Percentiles rank a stretch among this genome's conserved stretches.
phyloP scores from a whole-genome alignment of 2,888 invertebrate genomes.

The Stenolophus ochropezus region DNA sequence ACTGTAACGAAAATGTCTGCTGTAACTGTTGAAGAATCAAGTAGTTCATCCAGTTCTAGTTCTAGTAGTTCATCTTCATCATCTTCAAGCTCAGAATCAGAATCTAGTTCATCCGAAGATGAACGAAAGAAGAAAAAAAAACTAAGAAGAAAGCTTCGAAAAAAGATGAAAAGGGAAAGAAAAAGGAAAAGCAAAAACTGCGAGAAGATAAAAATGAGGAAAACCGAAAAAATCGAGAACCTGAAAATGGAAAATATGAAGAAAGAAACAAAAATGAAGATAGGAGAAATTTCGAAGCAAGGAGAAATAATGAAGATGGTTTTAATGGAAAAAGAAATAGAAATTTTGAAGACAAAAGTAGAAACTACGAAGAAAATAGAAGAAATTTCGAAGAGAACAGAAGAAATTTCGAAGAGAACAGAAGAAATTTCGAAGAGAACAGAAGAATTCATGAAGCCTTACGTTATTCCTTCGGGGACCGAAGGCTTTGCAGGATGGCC shows the following conservation, averaged over 20 bases:
- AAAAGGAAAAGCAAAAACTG: constrained; percentile 39
- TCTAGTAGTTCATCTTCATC: constrained; percentile 62
- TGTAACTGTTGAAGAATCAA: constrained; percentile 67
- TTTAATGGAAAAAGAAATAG: too few species aligned
- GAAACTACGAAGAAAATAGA: too few species aligned
- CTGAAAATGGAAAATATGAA: too few species aligned
- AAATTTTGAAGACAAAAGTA: too few species aligned
- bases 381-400: too few species aligned
- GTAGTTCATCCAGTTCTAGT: constrained; percentile 67
- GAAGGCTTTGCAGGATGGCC: too few species aligned
- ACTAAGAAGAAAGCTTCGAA: constrained; percentile 62
- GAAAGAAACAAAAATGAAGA: constrained; percentile 16
- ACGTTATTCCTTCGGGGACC: too few species aligned
- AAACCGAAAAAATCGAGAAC: constrained; percentile 48
- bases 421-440: constrained; percentile 63
- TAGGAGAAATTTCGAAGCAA: constrained; percentile 62
- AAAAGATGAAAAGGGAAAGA: constrained; percentile 52
- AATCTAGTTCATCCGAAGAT: constrained; percentile 67
- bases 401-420: too few species aligned
- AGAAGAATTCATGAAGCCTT: constrained; percentile 62
- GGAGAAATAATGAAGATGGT: too few species aligned
- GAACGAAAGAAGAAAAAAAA: constrained; percentile 62
- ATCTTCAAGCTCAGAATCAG: constrained; percentile 65
- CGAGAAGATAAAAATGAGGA: constrained; percentile 14
- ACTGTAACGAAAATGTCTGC: constrained; percentile 80